Evolutionary conservation across 2,888 invertebrate species (phyloP), one percentile per base, ranked within the genome.

Genomic region (Hirtodrosophila histrioides): DNA sequence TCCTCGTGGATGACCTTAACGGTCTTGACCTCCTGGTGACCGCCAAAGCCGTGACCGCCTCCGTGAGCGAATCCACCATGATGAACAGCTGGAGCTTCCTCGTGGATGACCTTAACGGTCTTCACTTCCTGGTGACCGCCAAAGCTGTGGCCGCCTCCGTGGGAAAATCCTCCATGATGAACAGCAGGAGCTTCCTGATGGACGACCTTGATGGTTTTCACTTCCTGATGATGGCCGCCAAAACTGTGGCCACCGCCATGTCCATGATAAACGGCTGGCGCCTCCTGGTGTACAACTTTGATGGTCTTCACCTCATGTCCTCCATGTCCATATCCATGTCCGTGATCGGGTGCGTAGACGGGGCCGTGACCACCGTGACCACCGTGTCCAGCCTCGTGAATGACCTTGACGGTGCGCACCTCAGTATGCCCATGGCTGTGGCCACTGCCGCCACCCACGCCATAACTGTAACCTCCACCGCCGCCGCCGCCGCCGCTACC

Each of bases 381-480:
- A 6, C 56, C 40, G 56, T 50, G 27, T 29, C 49, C 31, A 39
- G 50, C 68, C 49, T 70, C 73, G 23, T 84, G 86, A 29, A 86
- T 75, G 0, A 84, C 81, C 60, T 81, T 78, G 37, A 83, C 55
- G 12, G 76, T 81, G 56, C 75, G 68, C n/a, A 79, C 69, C 36
- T 76, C 77, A 27, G 83, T 54, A 11, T 74, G 70, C 11, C 73
- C 66, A 56, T 71, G 50, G 33, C 33, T 37, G 36, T 51, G 51
- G 39, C 68, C 69, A 7, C 69, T 66, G 31, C 64, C 50, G 39
- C 62, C 56, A 12, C 82, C 83, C 10, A 70, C 69, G 61, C 80
- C 78, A 68, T 87, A 78, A 43, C 68, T 78, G 68, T 87, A 78
- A 58, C 86, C 87, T 31, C 88, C 85, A 17, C 78, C 69, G 7